Evolutionary conservation across 2,888 invertebrate genomes (phyloP).

Genomic region (Drosophila helvetica): DNA sequence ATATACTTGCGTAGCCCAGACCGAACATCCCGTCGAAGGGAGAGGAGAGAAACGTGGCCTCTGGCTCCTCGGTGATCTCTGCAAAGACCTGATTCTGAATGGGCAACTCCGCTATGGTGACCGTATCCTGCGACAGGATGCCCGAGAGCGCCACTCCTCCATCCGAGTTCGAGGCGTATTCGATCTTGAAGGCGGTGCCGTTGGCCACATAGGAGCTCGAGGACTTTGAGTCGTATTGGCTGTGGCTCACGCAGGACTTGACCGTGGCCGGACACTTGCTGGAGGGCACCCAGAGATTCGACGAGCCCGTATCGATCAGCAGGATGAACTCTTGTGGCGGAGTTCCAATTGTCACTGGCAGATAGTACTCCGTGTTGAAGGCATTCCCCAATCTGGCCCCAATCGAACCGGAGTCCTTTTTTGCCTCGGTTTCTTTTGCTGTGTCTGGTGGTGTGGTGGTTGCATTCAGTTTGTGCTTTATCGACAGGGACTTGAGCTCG

Average conservation of each 20-base stretch:
- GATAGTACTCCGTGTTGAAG: slow-evolving; percentile 61
- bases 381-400: slow-evolving; percentile 48
- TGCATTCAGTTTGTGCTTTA: slow-evolving; percentile 19
- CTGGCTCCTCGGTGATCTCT: slow-evolving; percentile 91
- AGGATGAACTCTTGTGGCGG: slow-evolving; percentile 92
- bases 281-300: slow-evolving; percentile 87
- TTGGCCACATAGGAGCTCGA: slow-evolving; percentile 92
- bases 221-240: slow-evolving; percentile 90
- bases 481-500: slow-evolving; percentile 24
- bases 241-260: slow-evolving; percentile 84
- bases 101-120: slow-evolving; percentile 87
- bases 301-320: slow-evolving; percentile 91
- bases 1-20: slow-evolving; percentile 88
- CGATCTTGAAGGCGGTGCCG: slow-evolving; percentile 94
- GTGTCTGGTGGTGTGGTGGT: background rate
- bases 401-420: background rate
- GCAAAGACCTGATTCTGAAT: slow-evolving; percentile 94
- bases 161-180: slow-evolving; percentile 89
- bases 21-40: slow-evolving; percentile 99
- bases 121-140: slow-evolving; percentile 82
- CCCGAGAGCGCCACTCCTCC: slow-evolving; percentile 43
- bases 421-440: background rate
- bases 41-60: slow-evolving; percentile 95
- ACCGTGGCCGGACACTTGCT: slow-evolving; percentile 85
- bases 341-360: slow-evolving; percentile 90